Evolutionary conservation across 2,113 vertebrate species (phyloP).

Genomic region (Phycodurus eques): DNA sequence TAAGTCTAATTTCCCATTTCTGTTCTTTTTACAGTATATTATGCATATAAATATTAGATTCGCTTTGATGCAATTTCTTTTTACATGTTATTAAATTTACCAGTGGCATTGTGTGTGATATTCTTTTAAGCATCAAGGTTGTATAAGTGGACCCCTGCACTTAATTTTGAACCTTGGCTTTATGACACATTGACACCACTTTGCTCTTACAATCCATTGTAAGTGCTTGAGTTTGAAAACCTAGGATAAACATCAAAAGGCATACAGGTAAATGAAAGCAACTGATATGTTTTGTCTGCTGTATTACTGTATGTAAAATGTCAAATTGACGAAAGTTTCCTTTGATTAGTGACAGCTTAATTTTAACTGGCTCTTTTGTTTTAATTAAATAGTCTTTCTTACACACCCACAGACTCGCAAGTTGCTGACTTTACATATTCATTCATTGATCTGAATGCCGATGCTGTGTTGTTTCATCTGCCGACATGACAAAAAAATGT

Average conservation of each 20-base stretch:
- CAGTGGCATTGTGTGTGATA: background rate
- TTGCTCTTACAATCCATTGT: background rate
- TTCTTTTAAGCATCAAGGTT: background rate
- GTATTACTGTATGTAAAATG: no score
- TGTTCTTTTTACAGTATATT: no score
- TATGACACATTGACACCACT: background rate
- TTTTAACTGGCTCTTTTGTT: background rate
- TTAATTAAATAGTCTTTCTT: background rate
- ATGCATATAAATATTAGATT: no score
- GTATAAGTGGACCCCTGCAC: background rate
- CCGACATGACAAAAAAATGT: background rate
- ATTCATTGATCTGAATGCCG: background rate
- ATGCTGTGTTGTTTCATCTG: background rate
- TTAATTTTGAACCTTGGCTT: background rate
- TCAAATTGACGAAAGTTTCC: no score
- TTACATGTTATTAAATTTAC: background rate
- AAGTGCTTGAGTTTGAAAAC: background rate
- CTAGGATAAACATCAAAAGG: fast-evolving
- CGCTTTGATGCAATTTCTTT: no score
- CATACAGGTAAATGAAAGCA: background rate
- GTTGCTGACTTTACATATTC: background rate
- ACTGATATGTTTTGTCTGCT: background rate
- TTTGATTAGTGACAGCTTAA: background rate
- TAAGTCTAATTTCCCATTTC: no score
- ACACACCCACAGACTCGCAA: background rate